phyloP scores from a whole-genome alignment of 1,140 invertebrate species.

The Danaus melanippus region DNA sequence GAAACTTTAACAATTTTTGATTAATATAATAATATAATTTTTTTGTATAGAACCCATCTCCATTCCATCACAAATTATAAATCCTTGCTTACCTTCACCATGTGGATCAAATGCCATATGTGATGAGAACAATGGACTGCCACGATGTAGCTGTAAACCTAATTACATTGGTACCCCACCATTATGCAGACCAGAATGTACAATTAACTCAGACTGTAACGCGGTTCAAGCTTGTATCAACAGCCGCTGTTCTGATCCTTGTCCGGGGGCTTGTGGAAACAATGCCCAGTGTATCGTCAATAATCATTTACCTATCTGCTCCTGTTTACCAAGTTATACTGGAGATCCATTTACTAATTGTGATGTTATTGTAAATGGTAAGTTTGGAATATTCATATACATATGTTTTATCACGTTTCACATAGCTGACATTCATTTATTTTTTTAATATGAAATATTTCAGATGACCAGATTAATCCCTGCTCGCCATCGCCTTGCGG shows the following conservation, averaged over 20 bases:
- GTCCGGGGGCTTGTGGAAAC: conserved; percentile 81
- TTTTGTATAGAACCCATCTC: conserved; percentile 19
- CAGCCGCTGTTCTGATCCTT: conserved; percentile 78
- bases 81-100: conserved; percentile 82
- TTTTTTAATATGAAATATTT: conserved; percentile 17
- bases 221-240: conserved; percentile 78
- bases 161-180: conserved; percentile 80
- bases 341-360: conserved; percentile 79
- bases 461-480: conserved; percentile 64
- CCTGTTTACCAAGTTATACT: conserved; percentile 77
- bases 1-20: no score
- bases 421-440: conserved; percentile 3
- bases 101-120: conserved; percentile 82
- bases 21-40: conserved; percentile 3
- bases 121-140: conserved; percentile 74
- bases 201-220: conserved; percentile 80
- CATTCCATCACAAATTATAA: conserved; percentile 48
- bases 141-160: conserved; percentile 78
- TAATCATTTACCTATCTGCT: conserved; percentile 80
- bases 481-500: conserved; percentile 81
- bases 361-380: conserved; percentile 27
- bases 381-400: conserved; percentile 3
- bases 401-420: background rate
- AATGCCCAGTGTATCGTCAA: conserved; percentile 82
- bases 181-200: conserved; percentile 81